Evolutionary conservation across 2,797 vertebrate species (phyloP), one percentile per base, ranked within the genome.

Genomic region (Dryobates pubescens): DNA sequence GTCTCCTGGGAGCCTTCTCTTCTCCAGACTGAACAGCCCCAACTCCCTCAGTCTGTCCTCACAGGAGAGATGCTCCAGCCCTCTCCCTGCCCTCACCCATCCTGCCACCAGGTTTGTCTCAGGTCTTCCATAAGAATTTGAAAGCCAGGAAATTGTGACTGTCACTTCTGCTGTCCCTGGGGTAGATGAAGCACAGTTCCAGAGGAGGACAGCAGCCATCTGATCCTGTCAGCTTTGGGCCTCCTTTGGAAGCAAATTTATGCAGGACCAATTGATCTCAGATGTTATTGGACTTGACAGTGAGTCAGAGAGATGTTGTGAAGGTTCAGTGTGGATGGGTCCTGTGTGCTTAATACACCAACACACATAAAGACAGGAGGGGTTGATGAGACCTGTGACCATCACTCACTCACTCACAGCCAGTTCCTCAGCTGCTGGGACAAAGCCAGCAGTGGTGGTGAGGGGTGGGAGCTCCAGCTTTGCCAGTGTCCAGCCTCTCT

Each of bases 101-200:
- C 75, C 10, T 0, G 5, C 0, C 30, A 6, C 45, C 2, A 1
- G 29, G 2, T 4, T 6, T 23, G 56, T 24, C 19, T 18, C 70
- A 4, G 34, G 64, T 69, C 84, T 57, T 3, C 32, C 10, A 4
- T 41, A 30, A 13, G 19, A 49, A 20, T 7, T 80, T 76, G 41
- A 38, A 64, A 92, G 4, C 1, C 3, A 1, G 54, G 36, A 2
- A 20, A 38, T 45, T 29, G 22, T 4, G 2, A 2, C 51, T 67
- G 24, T 17, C 22, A 1, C 45, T 70, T 67, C 70, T 14, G 63
- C 34, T 69, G 49, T 23, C 90, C 18, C 1, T 6, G 9, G 5
- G 47, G 64, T 38, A 59, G 68, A 51, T 8, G 22, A 19, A 81
- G 23, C n/a, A 6, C 3, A 1, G 15, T 12, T 34, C 62, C 47